phyloP scores from a whole-genome alignment of 2,797 vertebrate species.

The Ptychadena robeensis region DNA sequence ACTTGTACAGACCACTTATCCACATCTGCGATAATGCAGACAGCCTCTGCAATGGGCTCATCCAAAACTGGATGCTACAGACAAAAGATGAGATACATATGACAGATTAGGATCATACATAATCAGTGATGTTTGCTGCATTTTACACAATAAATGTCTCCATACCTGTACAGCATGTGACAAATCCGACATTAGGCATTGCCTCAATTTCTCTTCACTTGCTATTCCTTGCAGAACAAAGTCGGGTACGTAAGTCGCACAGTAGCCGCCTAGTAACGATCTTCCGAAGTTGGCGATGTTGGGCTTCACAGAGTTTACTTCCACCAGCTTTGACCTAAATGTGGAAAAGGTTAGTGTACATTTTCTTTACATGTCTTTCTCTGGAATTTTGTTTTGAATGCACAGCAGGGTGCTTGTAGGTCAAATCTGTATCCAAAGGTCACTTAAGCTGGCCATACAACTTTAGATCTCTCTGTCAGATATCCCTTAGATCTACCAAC shows the following conservation, averaged over 20 bases:
- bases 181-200: conserved; percentile 89
- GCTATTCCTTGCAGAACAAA: conserved; percentile 95
- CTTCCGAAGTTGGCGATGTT: conserved; percentile 95
- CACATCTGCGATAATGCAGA: conserved; percentile 97
- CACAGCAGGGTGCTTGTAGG: too few relatives aligned
- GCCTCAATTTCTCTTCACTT: conserved; percentile 90
- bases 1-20: conserved; percentile 98
- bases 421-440: too few relatives aligned
- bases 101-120: not conserved
- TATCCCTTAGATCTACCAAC: too few relatives aligned
- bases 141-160: conserved; percentile 12
- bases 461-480: too few relatives aligned
- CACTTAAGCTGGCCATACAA: too few relatives aligned
- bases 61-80: conserved; percentile 94
- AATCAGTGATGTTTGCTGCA: not conserved
- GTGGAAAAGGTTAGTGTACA: not conserved
- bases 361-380: not conserved
- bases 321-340: conserved; percentile 88
- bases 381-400: too few relatives aligned
- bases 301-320: conserved; percentile 91
- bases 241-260: conserved; percentile 94
- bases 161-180: conserved; percentile 95
- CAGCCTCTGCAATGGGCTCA: conserved; percentile 96
- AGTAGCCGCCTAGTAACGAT: conserved; percentile 96
- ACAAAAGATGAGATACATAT: not conserved